Evolutionary conservation across 2,113 vertebrate species (phyloP), one percentile per base, ranked within the genome.

Genomic region (Caloenas nicobarica): DNA sequence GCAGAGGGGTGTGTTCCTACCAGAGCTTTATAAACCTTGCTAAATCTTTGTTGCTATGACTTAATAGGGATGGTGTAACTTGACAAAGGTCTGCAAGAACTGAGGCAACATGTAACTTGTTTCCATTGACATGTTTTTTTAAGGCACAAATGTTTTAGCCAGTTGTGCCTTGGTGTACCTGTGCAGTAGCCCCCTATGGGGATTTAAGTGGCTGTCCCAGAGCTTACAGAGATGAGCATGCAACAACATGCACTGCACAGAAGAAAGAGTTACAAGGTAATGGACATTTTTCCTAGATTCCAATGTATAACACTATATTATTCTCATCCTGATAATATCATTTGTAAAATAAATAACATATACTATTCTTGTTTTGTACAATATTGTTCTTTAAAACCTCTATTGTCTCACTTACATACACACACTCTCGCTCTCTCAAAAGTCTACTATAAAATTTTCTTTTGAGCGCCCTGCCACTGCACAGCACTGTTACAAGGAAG

Each of bases 111-210:
- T 7, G 9, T 36, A 51, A 40, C 38, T 7, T 3, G 7, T 91
- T 77, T 83, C 44, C 7, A 1, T 24, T 34, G 29, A 23, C 1
- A 1, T 11, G 3, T 0, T 2, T 26, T 58, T 86, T 65, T 18
- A 34, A 86, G 16, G 26, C 1, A 0, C 76, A 22, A 56, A 14
- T 53, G 10, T 69, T 65, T 91, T 34, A 84, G 31, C 40, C 31
- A 42, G 17, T 26, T 86, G 34, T 73, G n/a, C 46, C 7, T 15
- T 38, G 6, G 26, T 61, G 60, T 69, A 17, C 7, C 17, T 57
- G 26, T 22, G 36, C 31, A 10, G 5, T 13, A 65, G 50, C 28
- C 19, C 7, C 62, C n/a, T 17, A 13, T 44, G 42, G 9, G 36
- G 28, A 33, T 50, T 81, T 60, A 31, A 16, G 10, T 53, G 34